Percentiles rank a stretch among this genome's conserved stretches.
phyloP scores from a whole-genome alignment of 2,888 invertebrate species.

The Calliphora vomitoria region DNA sequence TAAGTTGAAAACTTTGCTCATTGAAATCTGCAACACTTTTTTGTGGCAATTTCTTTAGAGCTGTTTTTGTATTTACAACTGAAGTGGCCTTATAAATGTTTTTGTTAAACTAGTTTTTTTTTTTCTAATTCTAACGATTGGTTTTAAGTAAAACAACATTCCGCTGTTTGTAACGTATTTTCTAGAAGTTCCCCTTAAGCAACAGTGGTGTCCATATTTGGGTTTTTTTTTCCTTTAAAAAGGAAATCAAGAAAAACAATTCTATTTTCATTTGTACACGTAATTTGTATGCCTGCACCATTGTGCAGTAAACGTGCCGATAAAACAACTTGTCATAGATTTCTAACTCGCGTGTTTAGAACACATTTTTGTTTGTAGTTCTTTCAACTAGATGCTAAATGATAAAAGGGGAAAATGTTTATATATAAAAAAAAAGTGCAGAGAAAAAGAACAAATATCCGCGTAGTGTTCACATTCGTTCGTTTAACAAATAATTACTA shows the following conservation, averaged over 20 bases:
- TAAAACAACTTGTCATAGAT: constrained; percentile 46
- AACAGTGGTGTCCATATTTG: neutral
- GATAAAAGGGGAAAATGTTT: constrained; percentile 20
- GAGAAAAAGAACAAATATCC: neutral
- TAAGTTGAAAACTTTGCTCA: constrained; percentile 22
- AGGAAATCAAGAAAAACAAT: neutral
- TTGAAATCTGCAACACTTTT: constrained; percentile 28
- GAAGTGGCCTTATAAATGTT: constrained; percentile 50
- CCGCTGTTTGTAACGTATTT: no score
- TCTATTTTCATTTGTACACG: neutral
- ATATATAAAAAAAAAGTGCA: constrained; percentile 14
- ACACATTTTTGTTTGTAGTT: constrained; percentile 34
- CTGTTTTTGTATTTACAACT: neutral
- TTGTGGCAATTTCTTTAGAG: no score
- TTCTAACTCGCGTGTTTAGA: constrained; percentile 29
- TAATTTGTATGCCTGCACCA: neutral
- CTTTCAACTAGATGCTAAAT: neutral
- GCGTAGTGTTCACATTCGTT: neutral
- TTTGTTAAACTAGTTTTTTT: constrained; percentile 38
- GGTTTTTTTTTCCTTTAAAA: neutral
- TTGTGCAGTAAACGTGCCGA: constrained; percentile 25
- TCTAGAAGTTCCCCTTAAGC: no score
- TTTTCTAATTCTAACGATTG: constrained; percentile 10
- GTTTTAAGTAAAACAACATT: neutral
- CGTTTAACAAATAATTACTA: constrained; percentile 48